phyloP scores from a whole-genome alignment of 2,113 vertebrate species.

The Ciconia maguari region DNA sequence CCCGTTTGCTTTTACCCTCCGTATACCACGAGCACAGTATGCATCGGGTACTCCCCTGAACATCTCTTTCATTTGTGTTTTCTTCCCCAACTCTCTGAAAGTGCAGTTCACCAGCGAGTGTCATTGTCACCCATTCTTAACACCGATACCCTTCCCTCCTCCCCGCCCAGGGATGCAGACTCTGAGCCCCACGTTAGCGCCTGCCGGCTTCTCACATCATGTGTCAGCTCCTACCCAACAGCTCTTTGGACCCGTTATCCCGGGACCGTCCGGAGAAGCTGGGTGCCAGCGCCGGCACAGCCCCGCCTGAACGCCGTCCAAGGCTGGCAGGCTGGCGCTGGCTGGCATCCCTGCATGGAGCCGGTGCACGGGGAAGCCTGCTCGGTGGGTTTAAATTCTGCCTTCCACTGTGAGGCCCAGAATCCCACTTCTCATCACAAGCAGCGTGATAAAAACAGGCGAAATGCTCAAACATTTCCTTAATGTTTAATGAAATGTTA shows the following conservation, averaged over 20 bases:
- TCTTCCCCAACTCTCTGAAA: neutral
- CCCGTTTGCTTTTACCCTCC: neutral
- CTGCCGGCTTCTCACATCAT: rapidly evolving
- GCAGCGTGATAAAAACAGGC: neutral
- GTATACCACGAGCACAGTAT: rapidly evolving
- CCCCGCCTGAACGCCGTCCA: neutral
- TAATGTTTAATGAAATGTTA: neutral
- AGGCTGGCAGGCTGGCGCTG: neutral
- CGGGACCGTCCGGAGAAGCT: neutral
- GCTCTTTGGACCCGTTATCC: neutral
- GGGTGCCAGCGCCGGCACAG: neutral
- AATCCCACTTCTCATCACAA: neutral
- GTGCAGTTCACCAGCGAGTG: neutral
- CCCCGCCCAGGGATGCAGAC: neutral
- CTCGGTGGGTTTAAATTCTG: neutral
- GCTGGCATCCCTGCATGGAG: neutral
- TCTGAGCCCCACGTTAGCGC: rapidly evolving
- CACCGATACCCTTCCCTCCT: neutral
- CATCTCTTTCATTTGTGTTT: neutral
- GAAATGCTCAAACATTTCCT: neutral
- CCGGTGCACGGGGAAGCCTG: neutral
- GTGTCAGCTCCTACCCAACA: neutral
- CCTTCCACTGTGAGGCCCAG: neutral
- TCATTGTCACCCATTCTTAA: neutral
- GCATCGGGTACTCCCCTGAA: rapidly evolving